A percentile compares a stretch with the other conserved stretches of the same genome.
Evolutionary conservation across 2,888 invertebrate species (phyloP).

Genomic region (Oxystoma pomonae): DNA sequence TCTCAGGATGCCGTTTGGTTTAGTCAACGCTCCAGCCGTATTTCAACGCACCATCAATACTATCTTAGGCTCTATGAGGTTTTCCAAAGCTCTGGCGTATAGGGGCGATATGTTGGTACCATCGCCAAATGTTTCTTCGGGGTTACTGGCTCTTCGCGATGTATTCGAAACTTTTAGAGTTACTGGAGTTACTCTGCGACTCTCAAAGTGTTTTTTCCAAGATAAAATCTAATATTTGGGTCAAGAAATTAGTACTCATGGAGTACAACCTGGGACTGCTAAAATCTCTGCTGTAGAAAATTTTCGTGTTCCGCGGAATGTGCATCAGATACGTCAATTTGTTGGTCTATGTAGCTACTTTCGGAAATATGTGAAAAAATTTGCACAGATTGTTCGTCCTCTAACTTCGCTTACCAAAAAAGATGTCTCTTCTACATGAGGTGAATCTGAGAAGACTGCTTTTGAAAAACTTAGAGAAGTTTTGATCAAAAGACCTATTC

Average conservation of each 20-base stretch:
- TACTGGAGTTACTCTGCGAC: constrained; percentile 21
- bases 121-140: background rate
- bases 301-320: constrained; percentile 30
- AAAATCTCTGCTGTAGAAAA: constrained; percentile 29
- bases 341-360: constrained; percentile 27
- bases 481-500: too few species aligned
- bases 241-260: constrained; percentile 12
- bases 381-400: constrained; percentile 3
- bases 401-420: constrained; percentile 5
- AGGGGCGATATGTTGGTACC: background rate
- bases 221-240: constrained; percentile 15
- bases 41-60: background rate
- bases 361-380: constrained; percentile 17
- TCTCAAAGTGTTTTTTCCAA: constrained; percentile 16
- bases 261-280: constrained; percentile 9
- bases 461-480: too few species aligned
- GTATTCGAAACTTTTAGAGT: constrained; percentile 9
- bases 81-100: background rate
- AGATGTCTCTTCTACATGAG: constrained; percentile 12
- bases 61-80: background rate
- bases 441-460: constrained; percentile 17
- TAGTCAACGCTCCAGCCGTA: background rate
- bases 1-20: background rate
- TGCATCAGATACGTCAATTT: constrained; percentile 26
- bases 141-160: background rate